These are phyloP conservation scores for Leptinotarsa lineolata DNA, from an alignment of 1,140 invertebrate genomes.

Conservation along the genomic window DNA sequence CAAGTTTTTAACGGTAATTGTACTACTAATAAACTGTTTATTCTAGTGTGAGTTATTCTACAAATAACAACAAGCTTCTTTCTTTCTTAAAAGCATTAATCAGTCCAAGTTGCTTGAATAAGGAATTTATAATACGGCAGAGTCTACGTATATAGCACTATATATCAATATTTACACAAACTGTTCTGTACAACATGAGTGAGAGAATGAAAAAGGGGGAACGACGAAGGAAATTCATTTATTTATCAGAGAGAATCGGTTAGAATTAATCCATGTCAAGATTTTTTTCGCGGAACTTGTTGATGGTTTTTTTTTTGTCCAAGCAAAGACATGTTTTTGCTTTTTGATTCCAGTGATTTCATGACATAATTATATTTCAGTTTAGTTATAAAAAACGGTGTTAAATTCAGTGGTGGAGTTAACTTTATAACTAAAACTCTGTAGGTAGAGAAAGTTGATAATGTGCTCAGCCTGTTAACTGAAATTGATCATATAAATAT, in stretches of 20 bases:
- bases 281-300: too few species aligned
- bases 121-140: slow-evolving; percentile 34
- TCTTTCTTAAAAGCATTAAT: slow-evolving; percentile 44
- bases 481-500: too few species aligned
- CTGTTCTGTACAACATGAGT: slow-evolving; percentile 43
- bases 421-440: too few species aligned
- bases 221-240: not conserved
- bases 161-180: slow-evolving; percentile 39
- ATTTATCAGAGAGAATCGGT: not conserved
- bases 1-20: slow-evolving; percentile 44
- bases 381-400: too few species aligned
- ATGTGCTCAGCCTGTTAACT: too few species aligned
- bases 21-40: slow-evolving; percentile 38
- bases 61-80: slow-evolving; percentile 38
- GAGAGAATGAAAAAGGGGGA: not conserved
- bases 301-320: too few species aligned
- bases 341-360: too few species aligned
- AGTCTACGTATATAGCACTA: slow-evolving; percentile 41
- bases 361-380: too few species aligned
- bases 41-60: slow-evolving; percentile 28
- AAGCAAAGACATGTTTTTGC: too few species aligned
- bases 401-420: too few species aligned
- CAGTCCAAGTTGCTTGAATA: slow-evolving; percentile 45
- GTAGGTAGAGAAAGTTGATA: too few species aligned
- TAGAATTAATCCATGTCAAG: not conserved